Base-by-base conservation (phyloP, 2,888 invertebrate species). In the Hypomecis atomaria region DNA sequence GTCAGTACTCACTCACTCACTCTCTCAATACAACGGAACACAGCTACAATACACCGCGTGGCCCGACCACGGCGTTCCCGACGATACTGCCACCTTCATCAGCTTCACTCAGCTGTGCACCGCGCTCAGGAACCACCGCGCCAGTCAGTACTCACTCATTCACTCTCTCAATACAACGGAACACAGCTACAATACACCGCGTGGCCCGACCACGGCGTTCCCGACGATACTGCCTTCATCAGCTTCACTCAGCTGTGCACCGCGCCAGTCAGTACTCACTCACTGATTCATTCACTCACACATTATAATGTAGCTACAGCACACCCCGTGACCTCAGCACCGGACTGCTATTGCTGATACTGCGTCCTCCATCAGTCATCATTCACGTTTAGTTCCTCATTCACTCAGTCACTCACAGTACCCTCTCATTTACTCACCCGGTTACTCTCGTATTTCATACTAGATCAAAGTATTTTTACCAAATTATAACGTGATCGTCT, bases 11-110 rank as follows among this genome's bases (percentile, higher is more conserved):
- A 7, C 45, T 33, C 13, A 9, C 7, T 54, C 10, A n/a, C 9
- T 4, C 53, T 2, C 23, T 23, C 23, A 23, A 2, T 95, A 99
- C 36, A 95, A 96, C 75, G 96, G 99, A 63, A 97, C 97, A 34
- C 99, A 99, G 86, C 96, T 99, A 94, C 99, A 99, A 88, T 99
- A 99, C 86, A 94, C 96, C 90, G 89, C 94, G 73, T 95, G 95
- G 95, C 95, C 95, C 11, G 99, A 99, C 94, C 99, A 99, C 88
- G 99, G 99, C 45, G 99, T 99, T 44, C 99, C 99, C 3, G 97
- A 97, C 66, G 98, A 99, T 84, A 96, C 98, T 59, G 94, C 95
- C 59, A 96, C 97, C 76, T 99, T 99, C 90, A 94, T 99, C 56
- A 94, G 95, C 71, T 99, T 99, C 91, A 98, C 98, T 0, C 95